Conservation (phyloP, 2,113 vertebrate species). For the Cromileptes altivelis region DNA sequence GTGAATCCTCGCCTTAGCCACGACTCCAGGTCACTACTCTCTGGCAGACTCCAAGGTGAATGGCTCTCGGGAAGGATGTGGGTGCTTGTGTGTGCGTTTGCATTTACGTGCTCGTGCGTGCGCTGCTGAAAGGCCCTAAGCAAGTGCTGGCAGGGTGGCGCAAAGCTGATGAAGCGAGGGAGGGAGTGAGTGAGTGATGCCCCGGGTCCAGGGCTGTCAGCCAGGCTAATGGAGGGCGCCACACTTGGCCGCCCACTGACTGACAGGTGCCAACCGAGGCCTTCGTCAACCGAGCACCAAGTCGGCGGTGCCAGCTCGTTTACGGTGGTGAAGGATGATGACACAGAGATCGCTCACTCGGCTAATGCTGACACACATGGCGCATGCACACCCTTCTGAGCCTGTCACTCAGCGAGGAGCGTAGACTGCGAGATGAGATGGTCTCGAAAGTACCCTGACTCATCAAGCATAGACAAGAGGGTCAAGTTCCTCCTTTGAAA, state of each 20-base stretch:
- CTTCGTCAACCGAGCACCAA: constrained; percentile 46
- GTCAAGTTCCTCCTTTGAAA: constrained; percentile 69
- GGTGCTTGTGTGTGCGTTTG: constrained; percentile 13
- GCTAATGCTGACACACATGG: constrained; percentile 63
- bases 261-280: constrained; percentile 76
- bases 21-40: constrained; percentile 27
- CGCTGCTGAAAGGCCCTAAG: constrained; percentile 33
- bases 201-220: constrained; percentile 69
- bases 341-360: constrained; percentile 59
- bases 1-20: constrained; percentile 16
- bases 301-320: constrained; percentile 50
- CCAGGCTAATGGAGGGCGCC: constrained; percentile 76
- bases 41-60: constrained; percentile 57
- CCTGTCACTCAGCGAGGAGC: constrained; percentile 58
- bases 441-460: constrained; percentile 55
- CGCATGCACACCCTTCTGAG: constrained; percentile 39
- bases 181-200: constrained; percentile 65
- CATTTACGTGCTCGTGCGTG: not conserved
- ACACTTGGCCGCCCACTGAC: constrained; percentile 74
- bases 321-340: constrained; percentile 50
- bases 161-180: constrained; percentile 50
- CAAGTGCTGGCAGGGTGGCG: constrained; percentile 28
- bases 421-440: constrained; percentile 49
- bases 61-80: constrained; percentile 2
- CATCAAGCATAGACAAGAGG: constrained; percentile 57